Evolutionary conservation across 2,797 vertebrate genomes (phyloP).

Genomic region (Gambusia yucatana): DNA sequence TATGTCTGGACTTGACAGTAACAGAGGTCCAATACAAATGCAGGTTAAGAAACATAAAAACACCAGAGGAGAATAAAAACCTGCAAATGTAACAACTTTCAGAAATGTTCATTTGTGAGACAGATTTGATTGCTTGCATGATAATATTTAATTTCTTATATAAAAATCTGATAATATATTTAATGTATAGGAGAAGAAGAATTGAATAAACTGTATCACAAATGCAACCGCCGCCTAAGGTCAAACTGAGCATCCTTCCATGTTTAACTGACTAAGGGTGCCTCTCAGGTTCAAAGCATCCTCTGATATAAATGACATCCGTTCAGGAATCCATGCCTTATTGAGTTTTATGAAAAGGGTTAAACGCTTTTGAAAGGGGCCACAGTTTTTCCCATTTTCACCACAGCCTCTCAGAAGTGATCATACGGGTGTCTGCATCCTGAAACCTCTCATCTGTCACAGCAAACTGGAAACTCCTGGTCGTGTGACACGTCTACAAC

Average conservation of each 20-base stretch:
- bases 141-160: background rate
- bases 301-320: background rate
- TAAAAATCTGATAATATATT: background rate
- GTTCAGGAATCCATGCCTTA: background rate
- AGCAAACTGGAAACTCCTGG: background rate
- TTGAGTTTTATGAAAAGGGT: conserved; percentile 4
- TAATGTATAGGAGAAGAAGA: background rate
- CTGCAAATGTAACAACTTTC: background rate
- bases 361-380: conserved; percentile 10
- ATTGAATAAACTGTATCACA: background rate
- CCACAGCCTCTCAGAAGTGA: background rate
- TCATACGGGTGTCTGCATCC: background rate
- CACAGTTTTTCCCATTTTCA: background rate
- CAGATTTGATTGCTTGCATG: background rate
- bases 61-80: background rate
- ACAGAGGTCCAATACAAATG: background rate
- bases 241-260: background rate
- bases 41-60: background rate
- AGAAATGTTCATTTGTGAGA: background rate
- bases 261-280: background rate
- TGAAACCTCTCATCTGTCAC: background rate
- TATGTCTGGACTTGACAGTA: background rate
- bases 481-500: background rate
- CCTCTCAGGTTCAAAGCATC: background rate
- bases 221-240: background rate